These are phyloP conservation scores for Zaprionus africanus DNA, from an alignment of 1,140 invertebrate genomes.

Conservation along the genomic window DNA sequence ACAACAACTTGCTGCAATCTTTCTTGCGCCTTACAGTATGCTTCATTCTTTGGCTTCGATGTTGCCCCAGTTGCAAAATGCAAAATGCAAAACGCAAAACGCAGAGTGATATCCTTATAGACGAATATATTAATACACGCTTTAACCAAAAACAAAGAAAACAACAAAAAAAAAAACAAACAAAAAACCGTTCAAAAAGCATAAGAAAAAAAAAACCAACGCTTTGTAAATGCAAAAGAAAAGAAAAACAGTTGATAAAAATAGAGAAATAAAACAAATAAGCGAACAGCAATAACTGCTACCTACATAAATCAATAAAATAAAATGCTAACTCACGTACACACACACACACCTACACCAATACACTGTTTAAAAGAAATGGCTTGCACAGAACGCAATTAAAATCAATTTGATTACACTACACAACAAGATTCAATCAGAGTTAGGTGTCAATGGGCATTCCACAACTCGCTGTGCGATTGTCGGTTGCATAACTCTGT, in stretches of 20 bases:
- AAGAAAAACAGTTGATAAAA: slow-evolving; percentile 53
- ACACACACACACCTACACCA: slow-evolving; percentile 47
- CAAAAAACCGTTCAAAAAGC: slow-evolving; percentile 26
- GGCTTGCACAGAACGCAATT: slow-evolving; percentile 73
- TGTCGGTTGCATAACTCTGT: slow-evolving; percentile 83
- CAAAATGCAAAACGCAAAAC: slow-evolving; percentile 15
- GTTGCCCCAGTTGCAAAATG: slow-evolving; percentile 46
- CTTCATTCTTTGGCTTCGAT: slow-evolving; percentile 76
- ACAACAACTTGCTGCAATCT: slow-evolving; percentile 16
- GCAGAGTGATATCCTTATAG: slow-evolving; percentile 79
- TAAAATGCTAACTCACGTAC: slow-evolving; percentile 50
- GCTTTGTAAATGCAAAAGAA: slow-evolving; percentile 77
- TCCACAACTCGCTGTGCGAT: slow-evolving; percentile 76
- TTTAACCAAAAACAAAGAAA: slow-evolving; percentile 48
- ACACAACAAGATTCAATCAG: slow-evolving; percentile 77
- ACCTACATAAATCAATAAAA: slow-evolving; percentile 51
- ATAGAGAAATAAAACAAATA: slow-evolving; percentile 43
- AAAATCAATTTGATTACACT: slow-evolving; percentile 39
- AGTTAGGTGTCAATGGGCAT: slow-evolving; percentile 83
- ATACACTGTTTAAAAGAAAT: slow-evolving; percentile 47
- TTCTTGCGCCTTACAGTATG: slow-evolving; percentile 64
- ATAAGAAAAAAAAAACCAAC: slow-evolving; percentile 48
- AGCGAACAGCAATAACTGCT: slow-evolving; percentile 54
- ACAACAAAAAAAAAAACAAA: slow-evolving; percentile 36
- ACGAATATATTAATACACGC: slow-evolving; percentile 83